Evolutionary conservation across 2,797 vertebrate species (phyloP), one percentile per base, ranked within the genome.

Genomic region (Acanthurus lineatus): DNA sequence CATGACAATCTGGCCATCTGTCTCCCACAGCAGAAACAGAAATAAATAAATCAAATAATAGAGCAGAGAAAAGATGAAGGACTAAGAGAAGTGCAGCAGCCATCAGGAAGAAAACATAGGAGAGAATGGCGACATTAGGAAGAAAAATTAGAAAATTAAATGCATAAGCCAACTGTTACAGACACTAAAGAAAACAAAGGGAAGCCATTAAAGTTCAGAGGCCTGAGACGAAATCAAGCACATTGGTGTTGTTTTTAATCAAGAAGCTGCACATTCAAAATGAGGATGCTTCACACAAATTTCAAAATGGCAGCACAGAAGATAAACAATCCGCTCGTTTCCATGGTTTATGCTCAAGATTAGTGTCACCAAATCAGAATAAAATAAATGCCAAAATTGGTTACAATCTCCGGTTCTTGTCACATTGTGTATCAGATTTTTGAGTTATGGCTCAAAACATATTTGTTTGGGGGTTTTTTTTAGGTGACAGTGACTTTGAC

Each of bases 1-100:
- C 76, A 47, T 69, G 73, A 82, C 85, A 82, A 73, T 86, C 71
- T 51, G 60, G 66, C 66, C 72, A 84, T 79, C 69, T 71, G 73
- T 87, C 81, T 77, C 65, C 44, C 61, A 74, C 42, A 61, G 63
- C 69, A 83, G 60, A 76, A 44, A 64, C 58, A 51, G 25, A 82
- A 47, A 66, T 5, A 56, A 72, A 74, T 72, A 35, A 35, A 35
- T 35, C 32, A 35, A 35, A 35, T 63, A 82, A 76, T 3, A 25
- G 22, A 8, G 48, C 17, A 19, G n/a, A 59, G 61, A 68, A 68
- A 12, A 53, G 48, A 86, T n/a, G 14, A 63, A 58, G 20, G 51
- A 64, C 77, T 58, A 73, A 53, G 69, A 61, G 69, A 61, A 61
- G 32, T 58, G 9, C 9, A 32, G 32, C 32, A 35, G 45, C 47